Conservation (phyloP, 1,140 invertebrate genomes). For the Acromyrmex heyeri region DNA sequence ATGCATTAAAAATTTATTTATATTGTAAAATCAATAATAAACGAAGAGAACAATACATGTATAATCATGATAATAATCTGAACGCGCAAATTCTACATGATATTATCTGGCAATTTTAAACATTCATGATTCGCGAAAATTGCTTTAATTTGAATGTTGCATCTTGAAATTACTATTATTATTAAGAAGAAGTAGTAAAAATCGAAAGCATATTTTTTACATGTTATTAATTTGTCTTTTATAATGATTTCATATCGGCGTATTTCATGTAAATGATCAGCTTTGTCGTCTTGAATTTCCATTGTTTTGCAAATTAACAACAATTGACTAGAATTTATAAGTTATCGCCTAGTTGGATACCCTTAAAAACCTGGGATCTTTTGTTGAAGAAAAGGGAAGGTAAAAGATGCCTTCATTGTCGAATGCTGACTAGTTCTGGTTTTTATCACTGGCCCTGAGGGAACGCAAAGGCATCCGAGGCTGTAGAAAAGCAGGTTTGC, state of each 20-base stretch:
- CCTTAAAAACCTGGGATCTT: background rate
- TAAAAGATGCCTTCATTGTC: slow-evolving; percentile 75
- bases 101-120: background rate
- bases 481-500: slow-evolving; percentile 75
- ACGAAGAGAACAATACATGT: background rate
- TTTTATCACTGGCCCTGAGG: slow-evolving; percentile 79
- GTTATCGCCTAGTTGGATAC: slow-evolving; percentile 51
- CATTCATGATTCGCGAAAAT: background rate
- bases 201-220: background rate
- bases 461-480: slow-evolving; percentile 69
- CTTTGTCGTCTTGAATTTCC: slow-evolving; percentile 43
- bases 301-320: slow-evolving; percentile 66
- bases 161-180: background rate
- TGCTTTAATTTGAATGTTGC: background rate
- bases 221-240: background rate
- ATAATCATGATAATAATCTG: background rate
- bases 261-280: slow-evolving; percentile 19
- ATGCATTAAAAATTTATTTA: background rate
- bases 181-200: background rate
- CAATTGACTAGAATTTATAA: slow-evolving; percentile 69
- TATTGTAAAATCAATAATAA: background rate
- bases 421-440: slow-evolving; percentile 79
- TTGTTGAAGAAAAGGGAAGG: slow-evolving; percentile 59
- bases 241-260: background rate
- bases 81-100: background rate